phyloP scores from a whole-genome alignment of 2,113 vertebrate genomes.

The Xenopus borealis region DNA sequence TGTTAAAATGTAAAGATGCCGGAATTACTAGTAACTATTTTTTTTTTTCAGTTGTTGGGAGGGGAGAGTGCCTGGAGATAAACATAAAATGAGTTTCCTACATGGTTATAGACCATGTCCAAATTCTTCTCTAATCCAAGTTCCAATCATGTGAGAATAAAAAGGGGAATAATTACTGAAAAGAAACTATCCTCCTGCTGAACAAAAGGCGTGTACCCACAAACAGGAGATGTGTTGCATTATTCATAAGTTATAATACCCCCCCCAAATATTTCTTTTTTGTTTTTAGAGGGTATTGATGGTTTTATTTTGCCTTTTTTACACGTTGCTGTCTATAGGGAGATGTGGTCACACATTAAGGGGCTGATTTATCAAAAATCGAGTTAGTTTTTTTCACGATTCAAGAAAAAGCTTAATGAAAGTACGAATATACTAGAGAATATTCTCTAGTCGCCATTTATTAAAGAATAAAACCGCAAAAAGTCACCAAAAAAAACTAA shows the following conservation, averaged over 20 bases:
- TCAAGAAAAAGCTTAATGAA: no score
- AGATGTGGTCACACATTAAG: not conserved
- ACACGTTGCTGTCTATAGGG: not conserved
- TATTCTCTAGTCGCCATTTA: no score
- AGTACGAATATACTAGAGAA: no score
- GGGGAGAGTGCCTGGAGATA: constrained; percentile 46
- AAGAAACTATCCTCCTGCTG: not conserved
- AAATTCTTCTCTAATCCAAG: constrained; percentile 47
- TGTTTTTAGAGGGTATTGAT: no score
- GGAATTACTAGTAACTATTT: constrained; percentile 49
- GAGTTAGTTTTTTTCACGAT: no score
- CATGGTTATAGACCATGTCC: not conserved
- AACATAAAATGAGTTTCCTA: not conserved
- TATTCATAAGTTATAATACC: not conserved
- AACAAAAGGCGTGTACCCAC: not conserved
- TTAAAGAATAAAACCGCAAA: no score
- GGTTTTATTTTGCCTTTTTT: no score
- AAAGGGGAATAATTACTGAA: not conserved
- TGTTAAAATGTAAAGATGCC: constrained; percentile 42
- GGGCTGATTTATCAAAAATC: not conserved
- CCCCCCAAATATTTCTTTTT: not conserved
- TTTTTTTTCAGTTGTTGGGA: constrained; percentile 42
- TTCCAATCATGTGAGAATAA: constrained; percentile 32
- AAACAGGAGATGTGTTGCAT: not conserved
- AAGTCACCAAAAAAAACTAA: no score